Evolutionary conservation across 2,888 invertebrate species (phyloP).

Genomic region (Chouioia cunea): DNA sequence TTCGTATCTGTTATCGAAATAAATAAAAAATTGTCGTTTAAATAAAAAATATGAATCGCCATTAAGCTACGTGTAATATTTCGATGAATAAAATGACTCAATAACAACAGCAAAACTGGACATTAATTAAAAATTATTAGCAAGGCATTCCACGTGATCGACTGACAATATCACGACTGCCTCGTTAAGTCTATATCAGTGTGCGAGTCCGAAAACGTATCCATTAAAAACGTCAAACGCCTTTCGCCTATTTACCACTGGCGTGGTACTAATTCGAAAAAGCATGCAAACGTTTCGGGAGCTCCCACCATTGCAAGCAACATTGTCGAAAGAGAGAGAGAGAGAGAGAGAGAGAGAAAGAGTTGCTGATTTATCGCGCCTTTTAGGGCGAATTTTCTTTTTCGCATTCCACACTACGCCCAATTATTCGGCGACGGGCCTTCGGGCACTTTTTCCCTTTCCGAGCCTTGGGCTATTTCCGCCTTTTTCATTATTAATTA

Average conservation of each 20-base stretch:
- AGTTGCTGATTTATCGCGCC: constrained; percentile 55
- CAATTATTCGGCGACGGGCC: constrained; percentile 39
- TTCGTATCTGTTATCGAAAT: too few species aligned
- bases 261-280: constrained; percentile 20
- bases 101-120: too few species aligned
- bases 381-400: constrained; percentile 46
- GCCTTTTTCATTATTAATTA: constrained; percentile 36
- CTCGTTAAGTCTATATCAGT: constrained; percentile 17
- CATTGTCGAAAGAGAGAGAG: constrained; percentile 50
- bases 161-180: neutral
- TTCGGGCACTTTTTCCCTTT: constrained; percentile 29
- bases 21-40: too few species aligned
- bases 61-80: too few species aligned
- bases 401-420: constrained; percentile 21
- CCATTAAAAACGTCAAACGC: constrained; percentile 23
- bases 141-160: too few species aligned
- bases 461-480: constrained; percentile 31
- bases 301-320: constrained; percentile 54
- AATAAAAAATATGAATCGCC: too few species aligned
- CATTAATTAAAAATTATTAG: too few species aligned
- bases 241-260: constrained; percentile 34
- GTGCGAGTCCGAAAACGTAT: constrained; percentile 14
- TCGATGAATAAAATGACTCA: too few species aligned
- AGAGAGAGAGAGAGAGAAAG: constrained; percentile 34
- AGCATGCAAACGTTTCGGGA: constrained; percentile 12